Evolutionary conservation across 2,113 vertebrate species (phyloP), one percentile per base, ranked within the genome.

Genomic region (Xyrauchen texanus): DNA sequence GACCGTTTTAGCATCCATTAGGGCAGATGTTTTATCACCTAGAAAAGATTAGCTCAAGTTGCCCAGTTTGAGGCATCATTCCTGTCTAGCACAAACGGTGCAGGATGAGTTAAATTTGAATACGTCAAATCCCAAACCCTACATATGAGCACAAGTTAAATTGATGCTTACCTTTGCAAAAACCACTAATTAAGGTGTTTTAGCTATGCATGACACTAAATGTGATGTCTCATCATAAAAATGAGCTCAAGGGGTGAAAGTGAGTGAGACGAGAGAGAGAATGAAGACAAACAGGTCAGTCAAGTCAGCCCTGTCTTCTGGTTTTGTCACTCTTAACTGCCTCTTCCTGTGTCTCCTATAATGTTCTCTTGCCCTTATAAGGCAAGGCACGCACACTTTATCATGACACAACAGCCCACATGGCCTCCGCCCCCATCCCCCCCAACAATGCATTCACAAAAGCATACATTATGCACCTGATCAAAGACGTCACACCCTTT

Each of bases 351-450:
- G 64, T 78, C 58, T 75, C 64, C 11, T 60, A 44, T 78, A 72
- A 81, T 72, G 73, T 69, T 49, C 82, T 77, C 71, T 78, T 81
- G 47, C n/a, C 83, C 83, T 81, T 84, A 81, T 81, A 84, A 84
- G 83, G 83, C 52, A 81, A 84, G 11, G 9, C 52, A 60, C 47
- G 10, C 65, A 69, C 70, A 10, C 21, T 42, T 63, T 45, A 65
- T 7, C n/a, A 42, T 79, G 66, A 81, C 13, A 52, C 68, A 73
- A 84, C 51, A 64, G 67, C 15, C 58, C 0, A 16, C 7, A 13
- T 61, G 65, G 78, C 15, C 47, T 11, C 16, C 44, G 47, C 63
- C 65, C 71, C 53, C 53, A 46, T 55, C 4, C 42, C 66, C 65
- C 52, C 69, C 21, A 1, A 67, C 63, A 74, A 12, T 21, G 45